A percentile compares a stretch with the other conserved stretches of the same genome.
Conservation (phyloP, 2,888 invertebrate species). For the Drosophila melanosoma region DNA sequence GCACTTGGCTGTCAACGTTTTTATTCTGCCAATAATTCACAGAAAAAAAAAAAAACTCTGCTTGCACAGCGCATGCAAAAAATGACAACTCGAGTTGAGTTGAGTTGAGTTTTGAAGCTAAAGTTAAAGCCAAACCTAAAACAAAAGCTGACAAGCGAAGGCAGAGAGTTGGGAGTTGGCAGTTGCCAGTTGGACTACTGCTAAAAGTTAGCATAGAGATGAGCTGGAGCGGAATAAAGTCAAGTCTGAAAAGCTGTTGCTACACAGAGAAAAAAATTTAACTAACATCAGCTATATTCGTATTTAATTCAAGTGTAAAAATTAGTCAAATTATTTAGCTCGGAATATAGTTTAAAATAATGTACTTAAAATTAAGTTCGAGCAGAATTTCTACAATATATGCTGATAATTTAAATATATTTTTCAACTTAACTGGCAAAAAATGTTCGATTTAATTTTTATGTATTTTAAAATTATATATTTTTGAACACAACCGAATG, state of each 20-base stretch:
- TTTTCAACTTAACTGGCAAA: background rate
- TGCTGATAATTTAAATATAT: background rate
- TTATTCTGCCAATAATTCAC: conserved; percentile 75
- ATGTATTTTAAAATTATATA: background rate
- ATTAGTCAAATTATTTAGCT: background rate
- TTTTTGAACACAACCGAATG: background rate
- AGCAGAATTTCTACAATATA: background rate
- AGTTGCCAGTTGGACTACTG: background rate
- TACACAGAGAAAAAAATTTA: conserved; percentile 10
- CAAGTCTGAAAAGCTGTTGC: conserved; percentile 1
- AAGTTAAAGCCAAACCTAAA: background rate
- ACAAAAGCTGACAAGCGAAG: background rate
- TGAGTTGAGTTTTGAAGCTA: conserved; percentile 12
- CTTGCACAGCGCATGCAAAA: conserved; percentile 62
- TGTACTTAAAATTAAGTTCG: background rate
- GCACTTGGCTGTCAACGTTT: conserved; percentile 76
- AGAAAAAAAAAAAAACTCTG: conserved; percentile 39
- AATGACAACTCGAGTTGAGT: conserved; percentile 47
- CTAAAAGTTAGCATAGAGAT: conserved; percentile 35
- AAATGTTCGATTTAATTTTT: background rate
- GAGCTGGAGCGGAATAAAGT: conserved; percentile 60
- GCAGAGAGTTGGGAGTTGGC: background rate
- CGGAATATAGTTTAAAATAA: background rate
- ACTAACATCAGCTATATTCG: background rate
- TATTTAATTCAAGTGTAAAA: background rate